Conservation (phyloP, 1,140 invertebrate species). For the Sycophaga agraensis region DNA sequence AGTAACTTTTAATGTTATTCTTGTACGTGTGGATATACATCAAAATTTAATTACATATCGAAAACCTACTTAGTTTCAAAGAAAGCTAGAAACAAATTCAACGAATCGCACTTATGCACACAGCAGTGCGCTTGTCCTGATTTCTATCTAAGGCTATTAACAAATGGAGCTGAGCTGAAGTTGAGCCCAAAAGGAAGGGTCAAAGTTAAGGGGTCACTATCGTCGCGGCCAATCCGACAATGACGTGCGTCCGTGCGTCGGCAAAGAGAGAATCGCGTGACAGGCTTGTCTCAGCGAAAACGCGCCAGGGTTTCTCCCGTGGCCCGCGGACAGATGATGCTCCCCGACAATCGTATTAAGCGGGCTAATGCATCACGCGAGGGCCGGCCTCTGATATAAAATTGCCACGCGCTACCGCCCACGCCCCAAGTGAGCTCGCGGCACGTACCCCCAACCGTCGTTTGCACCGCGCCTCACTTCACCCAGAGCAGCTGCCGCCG, state of each 20-base stretch:
- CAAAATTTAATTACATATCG: no score
- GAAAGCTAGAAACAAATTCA: no score
- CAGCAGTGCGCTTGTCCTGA: no score
- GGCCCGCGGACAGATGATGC: no score
- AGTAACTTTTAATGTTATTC: no score
- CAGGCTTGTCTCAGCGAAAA: conserved; percentile 39
- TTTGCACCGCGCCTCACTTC: conserved; percentile 55
- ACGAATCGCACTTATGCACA: no score
- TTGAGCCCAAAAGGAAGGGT: not conserved
- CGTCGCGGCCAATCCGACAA: not conserved
- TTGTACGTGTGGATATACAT: no score
- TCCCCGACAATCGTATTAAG: conserved; percentile 51
- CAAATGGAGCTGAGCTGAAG: conserved; percentile 2
- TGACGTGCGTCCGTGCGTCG: not conserved
- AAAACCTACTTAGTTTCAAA: no score
- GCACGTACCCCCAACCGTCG: conserved; percentile 44
- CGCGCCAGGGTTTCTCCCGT: conserved; percentile 54
- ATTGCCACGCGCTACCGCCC: conserved; percentile 35
- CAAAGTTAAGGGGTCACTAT: conserved; percentile 18
- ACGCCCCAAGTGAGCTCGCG: conserved; percentile 52
- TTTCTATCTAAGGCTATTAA: conserved; percentile 7
- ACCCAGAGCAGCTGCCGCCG: no score
- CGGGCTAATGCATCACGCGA: conserved; percentile 51
- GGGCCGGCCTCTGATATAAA: conserved; percentile 43
- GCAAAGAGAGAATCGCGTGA: conserved; percentile 19